Evolutionary conservation across 1,140 invertebrate species (phyloP).

Genomic region (Pygmarrhopalites habei): DNA sequence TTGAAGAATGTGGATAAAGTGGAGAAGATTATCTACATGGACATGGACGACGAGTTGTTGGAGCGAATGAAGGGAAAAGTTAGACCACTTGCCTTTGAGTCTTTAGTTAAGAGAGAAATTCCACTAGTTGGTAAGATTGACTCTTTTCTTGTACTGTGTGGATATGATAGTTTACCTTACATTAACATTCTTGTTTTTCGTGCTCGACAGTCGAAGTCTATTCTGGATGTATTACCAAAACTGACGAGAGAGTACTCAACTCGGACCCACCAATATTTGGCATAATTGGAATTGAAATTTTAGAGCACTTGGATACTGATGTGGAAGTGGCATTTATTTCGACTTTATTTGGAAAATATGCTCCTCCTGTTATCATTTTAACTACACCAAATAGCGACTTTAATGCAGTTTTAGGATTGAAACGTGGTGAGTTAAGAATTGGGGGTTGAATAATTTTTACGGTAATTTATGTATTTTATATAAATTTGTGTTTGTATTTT

Average conservation of each 20-base stretch:
- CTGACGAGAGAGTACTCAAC: slow-evolving; percentile 13
- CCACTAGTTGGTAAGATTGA: no score
- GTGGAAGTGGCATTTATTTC: slow-evolving; percentile 43
- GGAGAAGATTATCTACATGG: slow-evolving; percentile 33
- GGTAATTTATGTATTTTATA: no score
- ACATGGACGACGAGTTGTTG: slow-evolving; percentile 27
- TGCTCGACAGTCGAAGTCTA: slow-evolving; percentile 35
- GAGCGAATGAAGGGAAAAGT: slow-evolving; percentile 2
- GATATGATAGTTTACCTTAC: no score
- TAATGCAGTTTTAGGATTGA: slow-evolving; percentile 47
- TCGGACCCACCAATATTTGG: slow-evolving; percentile 15
- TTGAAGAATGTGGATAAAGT: slow-evolving; percentile 23
- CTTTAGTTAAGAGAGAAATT: slow-evolving; percentile 14
- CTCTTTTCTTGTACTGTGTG: no score
- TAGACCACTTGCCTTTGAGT: slow-evolving; percentile 29
- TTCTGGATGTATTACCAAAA: slow-evolving; percentile 27
- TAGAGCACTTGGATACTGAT: slow-evolving; percentile 49
- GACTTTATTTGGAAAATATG: slow-evolving; percentile 46
- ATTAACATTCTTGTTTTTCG: no score
- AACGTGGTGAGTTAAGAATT: no score
- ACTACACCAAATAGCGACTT: slow-evolving; percentile 54
- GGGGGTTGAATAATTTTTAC: no score
- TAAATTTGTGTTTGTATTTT: no score
- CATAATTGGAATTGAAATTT: slow-evolving; percentile 42
- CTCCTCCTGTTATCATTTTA: slow-evolving; percentile 47